A percentile compares a stretch with the other conserved stretches of the same genome.
Conservation (phyloP, 2,888 invertebrate genomes). For the Globia sparganii region DNA sequence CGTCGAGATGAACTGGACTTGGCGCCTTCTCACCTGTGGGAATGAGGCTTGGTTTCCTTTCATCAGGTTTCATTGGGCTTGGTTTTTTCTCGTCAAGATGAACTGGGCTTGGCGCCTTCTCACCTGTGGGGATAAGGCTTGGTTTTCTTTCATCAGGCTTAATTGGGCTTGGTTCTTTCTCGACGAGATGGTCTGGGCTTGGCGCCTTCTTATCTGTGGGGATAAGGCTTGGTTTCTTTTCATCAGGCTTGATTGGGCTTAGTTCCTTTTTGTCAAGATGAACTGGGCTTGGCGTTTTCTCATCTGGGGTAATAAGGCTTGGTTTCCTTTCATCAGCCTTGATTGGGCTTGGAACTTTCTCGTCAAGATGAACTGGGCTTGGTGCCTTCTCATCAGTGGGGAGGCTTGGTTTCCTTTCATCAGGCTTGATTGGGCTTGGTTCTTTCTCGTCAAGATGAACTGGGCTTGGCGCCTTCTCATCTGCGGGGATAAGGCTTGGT, state of each 20-base stretch:
- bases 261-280: not conserved
- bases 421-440: not conserved
- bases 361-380: not conserved
- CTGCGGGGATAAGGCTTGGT: not conserved
- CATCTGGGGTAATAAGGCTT: no score
- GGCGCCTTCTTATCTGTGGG: no score
- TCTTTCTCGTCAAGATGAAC: not conserved
- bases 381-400: not conserved
- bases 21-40: not conserved
- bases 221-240: not conserved
- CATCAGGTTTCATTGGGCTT: not conserved
- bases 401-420: no score
- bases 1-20: not conserved
- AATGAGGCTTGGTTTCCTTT: not conserved
- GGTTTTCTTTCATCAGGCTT: not conserved
- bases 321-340: no score
- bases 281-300: conserved; percentile 3
- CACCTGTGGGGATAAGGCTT: no score
- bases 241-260: not conserved
- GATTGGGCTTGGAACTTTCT: not conserved
- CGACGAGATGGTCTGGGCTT: no score
- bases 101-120: not conserved
- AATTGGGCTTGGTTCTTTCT: not conserved
- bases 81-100: not conserved
- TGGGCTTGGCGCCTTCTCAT: not conserved